Conservation (phyloP, 2,888 invertebrate genomes). For the Barypeithes pellucidus region DNA sequence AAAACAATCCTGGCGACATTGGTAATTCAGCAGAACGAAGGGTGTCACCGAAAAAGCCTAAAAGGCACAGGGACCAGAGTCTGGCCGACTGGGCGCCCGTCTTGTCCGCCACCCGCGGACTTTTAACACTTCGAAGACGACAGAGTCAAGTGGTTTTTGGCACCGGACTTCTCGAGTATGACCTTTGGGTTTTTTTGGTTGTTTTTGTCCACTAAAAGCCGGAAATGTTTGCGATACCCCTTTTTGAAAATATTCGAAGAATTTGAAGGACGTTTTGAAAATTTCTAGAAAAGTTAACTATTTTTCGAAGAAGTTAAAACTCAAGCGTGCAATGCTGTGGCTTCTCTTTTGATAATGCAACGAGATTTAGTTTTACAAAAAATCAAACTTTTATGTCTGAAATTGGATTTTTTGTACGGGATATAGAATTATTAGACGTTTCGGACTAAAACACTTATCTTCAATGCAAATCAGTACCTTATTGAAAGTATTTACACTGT, state of each 20-base stretch:
- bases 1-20: conserved; percentile 20
- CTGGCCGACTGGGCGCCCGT: conserved; percentile 36
- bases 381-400: too few relatives aligned
- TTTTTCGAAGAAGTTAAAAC: neutral
- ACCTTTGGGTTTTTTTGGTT: conserved; percentile 11
- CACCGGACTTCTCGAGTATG: conserved; percentile 32
- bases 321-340: too few relatives aligned
- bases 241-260: conserved; percentile 5
- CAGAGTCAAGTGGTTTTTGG: conserved; percentile 47
- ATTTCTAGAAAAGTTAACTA: neutral
- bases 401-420: too few relatives aligned
- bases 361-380: too few relatives aligned
- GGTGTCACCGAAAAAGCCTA: conserved; percentile 18
- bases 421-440: too few relatives aligned
- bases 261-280: neutral
- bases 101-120: conserved; percentile 37
- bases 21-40: conserved; percentile 14
- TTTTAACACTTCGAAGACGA: conserved; percentile 48
- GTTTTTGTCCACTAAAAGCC: conserved; percentile 26
- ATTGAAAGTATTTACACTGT: too few relatives aligned
- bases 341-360: too few relatives aligned
- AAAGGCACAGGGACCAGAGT: conserved; percentile 21
- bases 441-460: too few relatives aligned
- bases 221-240: conserved; percentile 29
- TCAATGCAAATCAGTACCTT: too few relatives aligned